Evolutionary conservation across 2,113 vertebrate genomes (phyloP).

Genomic region (Salminus brasiliensis): DNA sequence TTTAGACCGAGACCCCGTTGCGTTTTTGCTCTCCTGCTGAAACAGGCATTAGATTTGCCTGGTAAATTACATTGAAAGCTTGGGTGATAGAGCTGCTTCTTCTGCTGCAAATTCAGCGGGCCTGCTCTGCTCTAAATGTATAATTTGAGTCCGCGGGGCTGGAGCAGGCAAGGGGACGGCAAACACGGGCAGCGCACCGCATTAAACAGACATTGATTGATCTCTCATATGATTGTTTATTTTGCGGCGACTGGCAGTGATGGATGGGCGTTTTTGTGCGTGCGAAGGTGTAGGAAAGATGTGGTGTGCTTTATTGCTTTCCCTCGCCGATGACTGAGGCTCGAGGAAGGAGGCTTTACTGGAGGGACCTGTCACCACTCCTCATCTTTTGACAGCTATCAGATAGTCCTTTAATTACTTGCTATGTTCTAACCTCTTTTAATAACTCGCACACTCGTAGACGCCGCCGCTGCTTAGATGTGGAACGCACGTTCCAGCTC

Average conservation of each 20-base stretch:
- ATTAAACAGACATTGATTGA: slow-evolving; percentile 77
- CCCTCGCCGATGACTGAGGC: slow-evolving; percentile 44
- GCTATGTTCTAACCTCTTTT: not conserved
- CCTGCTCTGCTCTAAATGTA: slow-evolving; percentile 13
- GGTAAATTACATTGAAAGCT: slow-evolving; percentile 40
- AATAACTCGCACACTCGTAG: not conserved
- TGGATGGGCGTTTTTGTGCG: slow-evolving; percentile 65
- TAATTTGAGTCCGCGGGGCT: not conserved
- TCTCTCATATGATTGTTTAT: slow-evolving; percentile 71
- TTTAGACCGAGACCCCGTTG: not conserved
- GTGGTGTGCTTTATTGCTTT: slow-evolving; percentile 45
- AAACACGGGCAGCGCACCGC: slow-evolving; percentile 40
- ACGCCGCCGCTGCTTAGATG: not conserved
- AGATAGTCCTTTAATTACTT: slow-evolving; percentile 39
- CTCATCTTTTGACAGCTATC: slow-evolving; percentile 49
- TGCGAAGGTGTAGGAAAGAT: slow-evolving; percentile 54
- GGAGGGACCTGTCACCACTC: slow-evolving; percentile 48
- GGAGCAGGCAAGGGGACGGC: not conserved
- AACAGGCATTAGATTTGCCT: slow-evolving; percentile 19
- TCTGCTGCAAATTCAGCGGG: slow-evolving; percentile 10
- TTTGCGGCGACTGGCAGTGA: slow-evolving; percentile 68
- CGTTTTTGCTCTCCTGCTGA: not conserved
- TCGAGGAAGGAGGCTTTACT: slow-evolving; percentile 17
- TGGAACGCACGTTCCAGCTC: slow-evolving; percentile 1
- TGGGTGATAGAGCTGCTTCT: not conserved